These are phyloP conservation scores for Metellina segmentata DNA, from an alignment of 2,888 invertebrate genomes.

Conservation along the genomic window DNA sequence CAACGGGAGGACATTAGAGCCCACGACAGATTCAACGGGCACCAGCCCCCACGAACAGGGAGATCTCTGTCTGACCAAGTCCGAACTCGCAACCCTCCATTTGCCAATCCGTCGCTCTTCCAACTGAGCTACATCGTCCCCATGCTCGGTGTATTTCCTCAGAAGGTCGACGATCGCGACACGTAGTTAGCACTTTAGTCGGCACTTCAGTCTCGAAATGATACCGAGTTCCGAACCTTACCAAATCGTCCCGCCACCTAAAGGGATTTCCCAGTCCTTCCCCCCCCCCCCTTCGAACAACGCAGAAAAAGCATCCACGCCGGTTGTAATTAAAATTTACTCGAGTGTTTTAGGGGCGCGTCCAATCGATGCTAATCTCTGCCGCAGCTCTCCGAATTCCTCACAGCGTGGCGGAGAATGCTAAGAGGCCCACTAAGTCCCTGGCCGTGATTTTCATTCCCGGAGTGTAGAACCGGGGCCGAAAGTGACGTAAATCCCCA, in stretches of 20 bases:
- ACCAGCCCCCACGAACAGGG: too few species aligned
- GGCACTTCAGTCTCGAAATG: too few species aligned
- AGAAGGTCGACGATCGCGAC: too few species aligned
- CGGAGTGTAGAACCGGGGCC: not conserved
- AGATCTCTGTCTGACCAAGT: too few species aligned
- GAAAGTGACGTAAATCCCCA: constrained; percentile 67
- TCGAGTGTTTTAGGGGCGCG: not conserved
- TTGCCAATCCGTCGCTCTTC: too few species aligned
- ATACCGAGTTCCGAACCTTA: too few species aligned
- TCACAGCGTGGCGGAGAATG: not conserved
- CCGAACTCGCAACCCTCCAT: too few species aligned
- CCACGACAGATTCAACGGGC: too few species aligned
- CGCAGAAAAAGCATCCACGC: not conserved
- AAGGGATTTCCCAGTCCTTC: not conserved
- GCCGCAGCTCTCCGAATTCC: not conserved
- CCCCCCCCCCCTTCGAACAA: not conserved
- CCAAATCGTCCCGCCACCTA: not conserved
- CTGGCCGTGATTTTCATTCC: constrained; percentile 55
- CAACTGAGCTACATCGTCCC: too few species aligned
- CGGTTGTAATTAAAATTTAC: not conserved
- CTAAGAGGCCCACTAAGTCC: constrained; percentile 32
- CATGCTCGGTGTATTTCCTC: too few species aligned
- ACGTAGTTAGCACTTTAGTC: too few species aligned
- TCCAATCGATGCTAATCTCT: constrained; percentile 28
- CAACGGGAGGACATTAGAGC: too few species aligned